These are phyloP conservation scores for Glaucomys volans DNA, from an alignment of 2,113 vertebrate genomes.

Conservation along the genomic window DNA sequence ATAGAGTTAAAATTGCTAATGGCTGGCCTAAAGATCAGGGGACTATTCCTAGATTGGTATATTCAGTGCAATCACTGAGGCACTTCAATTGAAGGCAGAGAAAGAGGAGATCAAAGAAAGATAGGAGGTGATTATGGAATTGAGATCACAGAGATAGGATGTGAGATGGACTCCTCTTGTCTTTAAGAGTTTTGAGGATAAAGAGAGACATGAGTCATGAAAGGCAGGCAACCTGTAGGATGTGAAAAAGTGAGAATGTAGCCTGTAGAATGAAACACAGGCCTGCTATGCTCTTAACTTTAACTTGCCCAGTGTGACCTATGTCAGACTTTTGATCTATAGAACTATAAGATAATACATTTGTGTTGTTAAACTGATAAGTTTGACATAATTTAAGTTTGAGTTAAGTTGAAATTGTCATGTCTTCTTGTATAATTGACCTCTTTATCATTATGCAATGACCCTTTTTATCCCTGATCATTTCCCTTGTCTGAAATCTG, in stretches of 20 bases:
- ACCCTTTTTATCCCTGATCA: not conserved
- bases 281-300: not conserved
- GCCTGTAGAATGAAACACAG: not conserved
- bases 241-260: not conserved
- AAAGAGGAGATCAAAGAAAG: not conserved
- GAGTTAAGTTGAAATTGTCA: not conserved
- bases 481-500: not conserved
- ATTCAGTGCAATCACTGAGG: not conserved
- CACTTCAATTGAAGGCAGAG: not conserved
- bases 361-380: not conserved
- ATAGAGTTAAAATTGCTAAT: not conserved
- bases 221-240: not conserved
- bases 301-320: not conserved
- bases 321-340: not conserved
- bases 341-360: not conserved
- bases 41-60: not conserved
- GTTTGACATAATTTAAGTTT: not conserved
- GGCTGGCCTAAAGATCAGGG: not conserved
- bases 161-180: not conserved
- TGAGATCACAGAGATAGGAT: not conserved
- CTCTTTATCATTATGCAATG: not conserved
- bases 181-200: not conserved
- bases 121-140: not conserved
- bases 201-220: not conserved
- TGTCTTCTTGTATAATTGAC: not conserved